Conservation (phyloP, 2,797 vertebrate species). For the Sandelia bainsii region DNA sequence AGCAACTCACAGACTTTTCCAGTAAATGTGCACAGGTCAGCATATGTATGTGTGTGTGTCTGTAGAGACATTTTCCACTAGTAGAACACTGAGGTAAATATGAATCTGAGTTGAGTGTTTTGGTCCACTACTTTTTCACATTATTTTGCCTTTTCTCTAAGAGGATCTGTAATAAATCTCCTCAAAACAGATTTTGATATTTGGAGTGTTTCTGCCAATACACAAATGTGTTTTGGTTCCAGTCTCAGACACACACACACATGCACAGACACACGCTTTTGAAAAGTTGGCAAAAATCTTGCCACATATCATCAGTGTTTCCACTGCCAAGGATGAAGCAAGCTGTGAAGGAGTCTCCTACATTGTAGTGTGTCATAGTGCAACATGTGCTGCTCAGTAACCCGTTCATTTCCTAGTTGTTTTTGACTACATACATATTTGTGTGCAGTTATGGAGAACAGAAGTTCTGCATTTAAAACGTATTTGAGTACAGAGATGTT, state of each 20-base stretch:
- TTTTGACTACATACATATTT: background rate
- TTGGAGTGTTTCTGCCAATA: slow-evolving; percentile 28
- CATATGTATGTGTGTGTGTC: slow-evolving; percentile 38
- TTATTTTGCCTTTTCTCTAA: slow-evolving; percentile 15
- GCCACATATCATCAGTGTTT: slow-evolving; percentile 71
- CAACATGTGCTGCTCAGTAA: slow-evolving; percentile 44
- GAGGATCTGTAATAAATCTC: slow-evolving; percentile 33
- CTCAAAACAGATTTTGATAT: slow-evolving; percentile 27
- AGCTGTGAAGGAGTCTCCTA: slow-evolving; percentile 51
- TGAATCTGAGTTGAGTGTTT: slow-evolving; percentile 19
- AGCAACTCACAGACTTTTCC: slow-evolving; percentile 70
- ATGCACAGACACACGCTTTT: slow-evolving; percentile 18
- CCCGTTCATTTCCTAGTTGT: background rate
- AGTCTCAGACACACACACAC: slow-evolving; percentile 29
- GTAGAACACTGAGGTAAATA: slow-evolving; percentile 34
- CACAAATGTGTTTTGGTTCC: slow-evolving; percentile 32
- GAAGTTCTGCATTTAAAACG: no score
- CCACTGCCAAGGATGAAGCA: slow-evolving; percentile 67
- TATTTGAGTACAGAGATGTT: no score
- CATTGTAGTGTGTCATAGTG: slow-evolving; percentile 37
- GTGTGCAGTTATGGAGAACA: background rate
- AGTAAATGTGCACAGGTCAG: slow-evolving; percentile 79
- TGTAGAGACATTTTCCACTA: slow-evolving; percentile 51
- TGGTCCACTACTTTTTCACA: slow-evolving; percentile 25
- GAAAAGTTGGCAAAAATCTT: slow-evolving; percentile 53